Percentiles rank a stretch among this genome's conserved stretches.
These are phyloP conservation scores for Heteromormyrus szaboi DNA, from an alignment of 2,797 vertebrate genomes.

Conservation along the genomic window DNA sequence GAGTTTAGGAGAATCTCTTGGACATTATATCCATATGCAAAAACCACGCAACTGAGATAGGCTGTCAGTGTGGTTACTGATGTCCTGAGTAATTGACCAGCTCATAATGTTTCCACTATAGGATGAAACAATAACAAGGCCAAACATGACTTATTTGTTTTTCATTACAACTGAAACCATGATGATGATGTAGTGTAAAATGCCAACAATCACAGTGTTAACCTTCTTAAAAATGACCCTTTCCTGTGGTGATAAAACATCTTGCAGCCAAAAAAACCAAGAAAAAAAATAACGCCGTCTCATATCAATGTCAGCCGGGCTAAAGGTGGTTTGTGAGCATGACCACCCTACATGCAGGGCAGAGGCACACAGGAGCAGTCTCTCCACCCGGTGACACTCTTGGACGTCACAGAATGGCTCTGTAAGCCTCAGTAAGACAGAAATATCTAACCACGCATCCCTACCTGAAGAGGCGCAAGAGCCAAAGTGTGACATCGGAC, in stretches of 20 bases:
- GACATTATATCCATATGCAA: not conserved
- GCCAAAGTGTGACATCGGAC: constrained; percentile 91
- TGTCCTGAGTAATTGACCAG: not conserved
- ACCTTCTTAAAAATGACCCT: not conserved
- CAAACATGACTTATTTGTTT: not conserved
- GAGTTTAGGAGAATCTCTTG: not conserved
- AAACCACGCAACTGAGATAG: not conserved
- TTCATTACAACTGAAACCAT: not conserved
- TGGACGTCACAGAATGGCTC: not conserved
- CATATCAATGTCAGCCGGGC: not conserved
- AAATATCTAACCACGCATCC: not conserved
- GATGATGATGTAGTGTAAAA: not conserved
- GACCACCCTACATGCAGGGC: not conserved
- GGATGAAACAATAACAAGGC: not conserved
- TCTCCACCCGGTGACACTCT: not conserved
- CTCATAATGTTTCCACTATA: not conserved
- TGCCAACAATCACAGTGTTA: not conserved
- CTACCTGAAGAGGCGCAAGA: constrained; percentile 92
- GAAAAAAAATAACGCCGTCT: not conserved
- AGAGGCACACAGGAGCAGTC: not conserved
- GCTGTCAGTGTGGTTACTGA: not conserved
- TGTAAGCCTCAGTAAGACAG: not conserved
- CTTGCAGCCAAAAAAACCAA: not conserved
- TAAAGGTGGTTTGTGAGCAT: not conserved
- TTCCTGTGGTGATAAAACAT: not conserved